Evolutionary conservation across 2,888 invertebrate genomes (phyloP).

Genomic region (Perithous albicinctus): DNA sequence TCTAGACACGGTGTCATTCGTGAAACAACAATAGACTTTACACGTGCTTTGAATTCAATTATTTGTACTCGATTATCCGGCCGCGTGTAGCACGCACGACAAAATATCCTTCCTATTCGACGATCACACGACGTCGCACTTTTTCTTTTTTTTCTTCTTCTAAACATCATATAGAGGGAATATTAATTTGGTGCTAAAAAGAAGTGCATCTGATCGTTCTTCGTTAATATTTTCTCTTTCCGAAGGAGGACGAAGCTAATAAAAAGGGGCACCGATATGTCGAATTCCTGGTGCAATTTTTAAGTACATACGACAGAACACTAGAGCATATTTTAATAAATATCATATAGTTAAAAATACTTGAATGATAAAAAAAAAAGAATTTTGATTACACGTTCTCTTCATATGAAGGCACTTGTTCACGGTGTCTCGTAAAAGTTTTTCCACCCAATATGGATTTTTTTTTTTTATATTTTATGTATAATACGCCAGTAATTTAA

Average conservation of each 20-base stretch:
- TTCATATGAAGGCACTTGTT: slow-evolving; percentile 57
- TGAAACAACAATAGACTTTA: slow-evolving; percentile 64
- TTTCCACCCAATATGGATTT: slow-evolving; percentile 44
- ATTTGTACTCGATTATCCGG: slow-evolving; percentile 66
- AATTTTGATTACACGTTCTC: slow-evolving; percentile 43
- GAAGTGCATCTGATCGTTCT: slow-evolving; percentile 49
- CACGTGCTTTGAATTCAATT: slow-evolving; percentile 66
- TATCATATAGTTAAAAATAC: slow-evolving; percentile 58
- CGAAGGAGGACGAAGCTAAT: slow-evolving; percentile 50
- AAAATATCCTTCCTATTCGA: slow-evolving; percentile 20
- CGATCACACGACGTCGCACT: background rate
- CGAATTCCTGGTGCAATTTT: slow-evolving; percentile 57
- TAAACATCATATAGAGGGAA: slow-evolving; percentile 35
- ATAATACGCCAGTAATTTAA: slow-evolving; percentile 50
- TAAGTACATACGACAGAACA: slow-evolving; percentile 59
- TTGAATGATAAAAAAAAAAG: slow-evolving; percentile 39
- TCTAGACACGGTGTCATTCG: slow-evolving; percentile 50
- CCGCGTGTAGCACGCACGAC: slow-evolving; percentile 49
- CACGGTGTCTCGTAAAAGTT: slow-evolving; percentile 33
- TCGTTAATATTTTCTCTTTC: background rate
- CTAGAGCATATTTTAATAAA: slow-evolving; percentile 61
- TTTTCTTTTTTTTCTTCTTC: too few species aligned
- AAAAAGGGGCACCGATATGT: slow-evolving; percentile 37
- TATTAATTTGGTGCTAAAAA: slow-evolving; percentile 59
- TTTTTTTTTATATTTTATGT: slow-evolving; percentile 19